A percentile compares a stretch with the other conserved stretches of the same genome.
Conservation (phyloP, 2,888 invertebrate genomes). For the Emmelina monodactyla region DNA sequence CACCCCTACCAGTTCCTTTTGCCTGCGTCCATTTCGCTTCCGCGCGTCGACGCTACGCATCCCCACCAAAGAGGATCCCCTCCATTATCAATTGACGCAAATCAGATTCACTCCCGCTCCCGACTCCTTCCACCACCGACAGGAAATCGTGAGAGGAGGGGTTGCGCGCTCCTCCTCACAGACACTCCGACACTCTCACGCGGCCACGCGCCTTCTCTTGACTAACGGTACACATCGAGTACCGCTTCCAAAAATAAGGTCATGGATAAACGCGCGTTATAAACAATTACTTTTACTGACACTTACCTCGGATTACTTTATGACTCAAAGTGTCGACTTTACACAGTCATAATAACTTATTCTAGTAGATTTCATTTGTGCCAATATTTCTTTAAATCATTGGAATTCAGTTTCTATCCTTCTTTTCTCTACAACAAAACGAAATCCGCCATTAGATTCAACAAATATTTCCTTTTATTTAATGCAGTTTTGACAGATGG, state of each 20-base stretch:
- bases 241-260: slow-evolving; percentile 60
- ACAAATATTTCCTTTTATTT: slow-evolving; percentile 25
- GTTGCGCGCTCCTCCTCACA: slow-evolving; percentile 45
- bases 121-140: slow-evolving; percentile 59
- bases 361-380: background rate
- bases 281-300: slow-evolving; percentile 19
- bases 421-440: slow-evolving; percentile 45
- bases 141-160: slow-evolving; percentile 61
- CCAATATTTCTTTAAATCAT: background rate
- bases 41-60: slow-evolving; percentile 47
- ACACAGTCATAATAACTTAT: background rate
- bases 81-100: slow-evolving; percentile 42
- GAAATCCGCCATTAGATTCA: slow-evolving; percentile 48
- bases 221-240: slow-evolving; percentile 53
- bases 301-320: slow-evolving; percentile 27
- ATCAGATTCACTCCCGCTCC: slow-evolving; percentile 63
- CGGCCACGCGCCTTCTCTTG: slow-evolving; percentile 52
- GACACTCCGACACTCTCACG: slow-evolving; percentile 36
- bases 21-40: slow-evolving; percentile 31
- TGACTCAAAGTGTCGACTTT: background rate
- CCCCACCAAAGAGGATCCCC: slow-evolving; percentile 66
- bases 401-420: slow-evolving; percentile 14
- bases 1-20: slow-evolving; percentile 60
- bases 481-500: too few relatives aligned
- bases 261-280: slow-evolving; percentile 39